Conservation (phyloP, 2,113 vertebrate species). For the Tamias sibiricus region DNA sequence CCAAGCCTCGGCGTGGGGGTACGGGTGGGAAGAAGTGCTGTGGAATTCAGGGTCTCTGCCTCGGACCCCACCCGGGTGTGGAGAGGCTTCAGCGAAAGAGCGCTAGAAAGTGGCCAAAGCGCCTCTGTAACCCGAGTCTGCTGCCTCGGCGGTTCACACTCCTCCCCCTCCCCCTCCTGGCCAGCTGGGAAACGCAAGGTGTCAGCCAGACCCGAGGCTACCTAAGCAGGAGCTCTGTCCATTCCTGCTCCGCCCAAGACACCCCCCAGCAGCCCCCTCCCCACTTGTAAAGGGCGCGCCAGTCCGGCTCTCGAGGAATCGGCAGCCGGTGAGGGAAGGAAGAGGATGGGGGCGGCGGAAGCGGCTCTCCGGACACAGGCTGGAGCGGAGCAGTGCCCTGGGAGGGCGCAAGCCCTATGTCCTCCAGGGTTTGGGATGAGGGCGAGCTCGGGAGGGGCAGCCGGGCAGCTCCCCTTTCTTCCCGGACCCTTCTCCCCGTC, state of each 20-base stretch:
- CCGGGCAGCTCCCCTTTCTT: background rate
- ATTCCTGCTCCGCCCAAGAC: background rate
- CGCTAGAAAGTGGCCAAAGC: conserved; percentile 66
- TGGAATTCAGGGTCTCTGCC: background rate
- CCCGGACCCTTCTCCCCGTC: background rate
- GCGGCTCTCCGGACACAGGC: background rate
- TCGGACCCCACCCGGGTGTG: background rate
- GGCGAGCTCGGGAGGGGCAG: background rate
- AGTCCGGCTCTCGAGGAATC: conserved; percentile 73
- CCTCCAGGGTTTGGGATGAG: background rate
- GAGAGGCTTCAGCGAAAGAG: background rate
- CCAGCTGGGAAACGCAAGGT: background rate
- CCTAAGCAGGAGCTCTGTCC: background rate
- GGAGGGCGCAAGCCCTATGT: background rate
- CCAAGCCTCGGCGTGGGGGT: background rate
- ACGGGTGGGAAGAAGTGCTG: background rate
- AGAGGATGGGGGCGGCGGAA: background rate
- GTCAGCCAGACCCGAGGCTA: background rate
- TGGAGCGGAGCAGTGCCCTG: background rate
- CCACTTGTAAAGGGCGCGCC: background rate
- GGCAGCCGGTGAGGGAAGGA: background rate
- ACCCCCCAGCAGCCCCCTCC: conserved; percentile 10
- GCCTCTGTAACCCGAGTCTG: background rate
- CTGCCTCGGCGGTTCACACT: background rate
- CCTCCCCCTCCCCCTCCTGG: background rate